Evolutionary conservation across 2,888 invertebrate species (phyloP).

Genomic region (Polia nebulosa): DNA sequence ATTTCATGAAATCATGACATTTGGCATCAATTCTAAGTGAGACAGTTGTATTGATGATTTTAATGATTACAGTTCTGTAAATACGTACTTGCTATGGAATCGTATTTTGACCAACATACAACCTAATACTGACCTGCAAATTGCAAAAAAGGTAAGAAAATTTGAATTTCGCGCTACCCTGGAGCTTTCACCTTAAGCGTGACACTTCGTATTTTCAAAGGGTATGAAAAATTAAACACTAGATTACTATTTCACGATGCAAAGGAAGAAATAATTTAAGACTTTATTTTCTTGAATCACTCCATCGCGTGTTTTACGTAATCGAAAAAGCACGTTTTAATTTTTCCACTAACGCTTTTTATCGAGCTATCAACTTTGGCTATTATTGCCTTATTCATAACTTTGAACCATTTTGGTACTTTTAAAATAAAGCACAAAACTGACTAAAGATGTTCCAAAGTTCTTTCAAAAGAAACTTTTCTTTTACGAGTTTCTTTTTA

Average conservation of each 20-base stretch:
- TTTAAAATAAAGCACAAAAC: not conserved
- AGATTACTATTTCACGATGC: not conserved
- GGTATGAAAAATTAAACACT: not conserved
- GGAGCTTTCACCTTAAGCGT: too few species aligned
- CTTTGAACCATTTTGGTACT: not conserved
- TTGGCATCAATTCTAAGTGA: too few species aligned
- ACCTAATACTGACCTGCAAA: too few species aligned
- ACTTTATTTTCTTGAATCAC: not conserved
- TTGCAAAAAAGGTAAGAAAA: too few species aligned
- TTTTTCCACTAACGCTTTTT: not conserved
- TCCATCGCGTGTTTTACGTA: not conserved
- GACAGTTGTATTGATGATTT: too few species aligned
- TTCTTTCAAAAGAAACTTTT: not conserved
- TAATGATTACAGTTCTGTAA: too few species aligned
- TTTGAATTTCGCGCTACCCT: too few species aligned
- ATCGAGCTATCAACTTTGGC: not conserved
- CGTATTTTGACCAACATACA: too few species aligned
- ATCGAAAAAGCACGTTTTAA: conserved; percentile 6
- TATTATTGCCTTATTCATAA: not conserved
- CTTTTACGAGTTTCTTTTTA: conserved; percentile 11
- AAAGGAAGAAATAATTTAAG: not conserved
- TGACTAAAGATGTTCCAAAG: not conserved
- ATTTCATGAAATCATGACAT: too few species aligned
- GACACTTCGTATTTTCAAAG: not conserved
- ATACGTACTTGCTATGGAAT: too few species aligned